Evolutionary conservation across 2,888 invertebrate genomes (phyloP).

Genomic region (Galerucella calmariensis): DNA sequence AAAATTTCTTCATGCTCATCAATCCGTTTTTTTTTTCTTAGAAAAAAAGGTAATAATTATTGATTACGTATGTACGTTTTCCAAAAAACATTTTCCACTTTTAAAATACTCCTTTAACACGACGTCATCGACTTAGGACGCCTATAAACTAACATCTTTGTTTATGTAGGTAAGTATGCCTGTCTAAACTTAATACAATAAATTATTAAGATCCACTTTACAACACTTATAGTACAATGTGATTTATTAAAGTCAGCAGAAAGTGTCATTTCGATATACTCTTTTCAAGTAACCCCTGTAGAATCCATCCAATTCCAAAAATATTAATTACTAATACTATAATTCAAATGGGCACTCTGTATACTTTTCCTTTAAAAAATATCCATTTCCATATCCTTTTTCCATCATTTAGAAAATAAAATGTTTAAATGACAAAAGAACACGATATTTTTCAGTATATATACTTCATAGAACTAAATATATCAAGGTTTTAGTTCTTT

Average conservation of each 20-base stretch:
- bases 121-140: conserved; percentile 23
- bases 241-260: conserved; percentile 1
- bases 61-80: neutral
- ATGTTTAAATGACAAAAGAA: too few relatives aligned
- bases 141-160: conserved; percentile 32
- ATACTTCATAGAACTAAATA: too few relatives aligned
- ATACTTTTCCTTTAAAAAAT: too few relatives aligned
- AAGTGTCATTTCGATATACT: conserved; percentile 20
- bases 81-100: neutral
- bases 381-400: too few relatives aligned
- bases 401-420: too few relatives aligned
- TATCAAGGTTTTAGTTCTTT: too few relatives aligned
- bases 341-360: too few relatives aligned
- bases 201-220: conserved; percentile 40
- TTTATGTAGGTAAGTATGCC: conserved; percentile 32
- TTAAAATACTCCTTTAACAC: conserved; percentile 15
- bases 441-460: too few relatives aligned
- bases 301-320: too few relatives aligned
- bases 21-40: neutral
- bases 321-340: too few relatives aligned
- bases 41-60: neutral
- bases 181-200: conserved; percentile 34
- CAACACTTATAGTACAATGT: conserved; percentile 35
- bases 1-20: neutral
- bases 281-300: neutral